phyloP scores from a whole-genome alignment of 2,888 invertebrate genomes.

The Ferrisia virgata region DNA sequence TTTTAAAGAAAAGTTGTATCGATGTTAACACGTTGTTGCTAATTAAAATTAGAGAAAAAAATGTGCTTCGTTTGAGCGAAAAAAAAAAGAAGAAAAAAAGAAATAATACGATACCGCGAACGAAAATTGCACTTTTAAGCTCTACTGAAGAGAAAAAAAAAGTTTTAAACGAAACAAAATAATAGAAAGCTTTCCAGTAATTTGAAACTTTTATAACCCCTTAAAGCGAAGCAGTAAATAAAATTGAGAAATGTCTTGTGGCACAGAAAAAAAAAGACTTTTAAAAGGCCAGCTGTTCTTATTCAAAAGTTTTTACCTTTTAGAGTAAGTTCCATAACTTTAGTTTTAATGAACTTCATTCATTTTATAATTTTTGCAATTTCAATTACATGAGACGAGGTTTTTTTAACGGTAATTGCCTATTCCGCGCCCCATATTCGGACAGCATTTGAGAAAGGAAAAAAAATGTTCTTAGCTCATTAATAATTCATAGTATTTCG shows the following conservation, averaged over 20 bases:
- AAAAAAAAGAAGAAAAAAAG: neutral
- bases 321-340: slow-evolving; percentile 24
- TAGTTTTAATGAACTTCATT: slow-evolving; percentile 43
- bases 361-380: slow-evolving; percentile 40
- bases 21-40: slow-evolving; percentile 41
- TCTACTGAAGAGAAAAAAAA: neutral
- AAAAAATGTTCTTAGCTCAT: neutral
- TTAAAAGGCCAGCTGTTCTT: slow-evolving; percentile 37
- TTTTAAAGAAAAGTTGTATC: slow-evolving; percentile 32
- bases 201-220: slow-evolving; percentile 43
- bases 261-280: slow-evolving; percentile 35
- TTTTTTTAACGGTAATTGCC: slow-evolving; percentile 28
- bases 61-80: slow-evolving; percentile 29
- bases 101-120: slow-evolving; percentile 1
- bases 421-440: neutral
- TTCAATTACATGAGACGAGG: slow-evolving; percentile 35
- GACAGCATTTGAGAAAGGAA: slow-evolving; percentile 8
- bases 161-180: slow-evolving; percentile 40
- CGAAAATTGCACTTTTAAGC: slow-evolving; percentile 3
- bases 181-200: slow-evolving; percentile 41
- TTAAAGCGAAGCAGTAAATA: slow-evolving; percentile 42
- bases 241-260: slow-evolving; percentile 40
- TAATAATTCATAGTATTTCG: slow-evolving; percentile 14
- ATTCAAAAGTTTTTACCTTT: slow-evolving; percentile 36
- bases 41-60: slow-evolving; percentile 31